Evolutionary conservation across 2,113 vertebrate genomes (phyloP).

Genomic region (Eudyptes chrysolophus): DNA sequence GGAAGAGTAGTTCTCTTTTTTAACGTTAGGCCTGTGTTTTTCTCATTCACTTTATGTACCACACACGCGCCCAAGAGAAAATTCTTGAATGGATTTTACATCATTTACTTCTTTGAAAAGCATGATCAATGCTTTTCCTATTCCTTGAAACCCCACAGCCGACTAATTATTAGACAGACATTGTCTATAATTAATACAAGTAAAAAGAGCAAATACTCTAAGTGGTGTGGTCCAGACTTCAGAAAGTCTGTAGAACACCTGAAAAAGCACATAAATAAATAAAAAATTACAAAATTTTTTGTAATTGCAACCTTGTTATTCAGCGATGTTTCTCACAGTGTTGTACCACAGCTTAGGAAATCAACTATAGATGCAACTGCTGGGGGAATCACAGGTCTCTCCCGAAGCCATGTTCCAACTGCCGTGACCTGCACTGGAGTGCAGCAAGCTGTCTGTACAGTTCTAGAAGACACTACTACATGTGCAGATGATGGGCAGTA

Average conservation of each 20-base stretch:
- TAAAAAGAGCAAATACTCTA: neutral
- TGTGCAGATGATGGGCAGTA: neutral
- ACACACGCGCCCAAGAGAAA: rapidly evolving
- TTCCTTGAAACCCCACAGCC: neutral
- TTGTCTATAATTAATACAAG: neutral
- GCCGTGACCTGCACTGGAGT: neutral
- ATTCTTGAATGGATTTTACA: neutral
- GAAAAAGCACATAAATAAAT: neutral
- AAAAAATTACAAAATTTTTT: neutral
- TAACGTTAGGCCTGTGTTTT: neutral
- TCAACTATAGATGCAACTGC: rapidly evolving
- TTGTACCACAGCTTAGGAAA: neutral
- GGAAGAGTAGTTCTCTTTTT: neutral
- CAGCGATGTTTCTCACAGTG: neutral
- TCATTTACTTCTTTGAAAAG: neutral
- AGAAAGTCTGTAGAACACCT: neutral
- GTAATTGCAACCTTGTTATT: neutral
- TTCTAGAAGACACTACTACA: neutral
- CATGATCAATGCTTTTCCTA: neutral
- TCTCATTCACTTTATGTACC: neutral
- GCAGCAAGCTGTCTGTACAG: neutral
- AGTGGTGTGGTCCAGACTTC: neutral
- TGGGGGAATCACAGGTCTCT: neutral
- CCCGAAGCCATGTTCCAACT: neutral
- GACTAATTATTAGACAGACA: neutral